Evolutionary conservation across 2,113 vertebrate genomes (phyloP), one percentile per base, ranked within the genome.

Genomic region (Arothron firmamentum): DNA sequence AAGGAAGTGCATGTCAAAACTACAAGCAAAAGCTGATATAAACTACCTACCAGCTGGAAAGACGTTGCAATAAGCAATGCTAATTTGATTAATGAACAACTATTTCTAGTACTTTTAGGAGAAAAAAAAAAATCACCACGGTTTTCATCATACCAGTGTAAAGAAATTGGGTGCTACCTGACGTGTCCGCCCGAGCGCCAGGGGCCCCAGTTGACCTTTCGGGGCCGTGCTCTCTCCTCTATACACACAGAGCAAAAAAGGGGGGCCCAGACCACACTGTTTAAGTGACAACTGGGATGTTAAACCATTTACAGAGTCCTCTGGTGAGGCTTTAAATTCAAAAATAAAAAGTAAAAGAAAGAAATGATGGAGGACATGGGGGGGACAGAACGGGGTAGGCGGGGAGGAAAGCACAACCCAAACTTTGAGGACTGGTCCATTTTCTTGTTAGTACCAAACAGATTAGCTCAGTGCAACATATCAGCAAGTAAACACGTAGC

Each of bases 151-250:
- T 90, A 91, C 89, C 89, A 88, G 87, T 90, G 87, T 89, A 90
- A 88, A 89, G 85, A 91, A 90, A 89, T 83, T 74, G 79, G 89
- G 90, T 86, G 87, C 91, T 91, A 91, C 85, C 88, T 92, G 84
- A 72, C 85, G 69, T 31, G 74, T 82, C 81, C 92, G 83, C 83
- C 81, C 75, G 85, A 86, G 82, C 86, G 74, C 73, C 73, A 80
- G 75, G 81, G 85, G 82, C 92, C 89, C 87, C 87, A 77, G 87
- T 86, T 87, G 90, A 90, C 87, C 87, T 86, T 84, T 90, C 80
- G 84, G 86, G 87, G 88, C 88, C 70, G 91, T 85, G 83, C 81
- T 88, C 77, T 90, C 79, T 89, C 89, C 78, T 92, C 81, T 91
- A 86, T 87, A 90, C 78, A 89, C 86, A 88, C 83, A 90, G 85